These are phyloP conservation scores for Cephus spinipes DNA, from an alignment of 2,888 invertebrate species.

Conservation along the genomic window DNA sequence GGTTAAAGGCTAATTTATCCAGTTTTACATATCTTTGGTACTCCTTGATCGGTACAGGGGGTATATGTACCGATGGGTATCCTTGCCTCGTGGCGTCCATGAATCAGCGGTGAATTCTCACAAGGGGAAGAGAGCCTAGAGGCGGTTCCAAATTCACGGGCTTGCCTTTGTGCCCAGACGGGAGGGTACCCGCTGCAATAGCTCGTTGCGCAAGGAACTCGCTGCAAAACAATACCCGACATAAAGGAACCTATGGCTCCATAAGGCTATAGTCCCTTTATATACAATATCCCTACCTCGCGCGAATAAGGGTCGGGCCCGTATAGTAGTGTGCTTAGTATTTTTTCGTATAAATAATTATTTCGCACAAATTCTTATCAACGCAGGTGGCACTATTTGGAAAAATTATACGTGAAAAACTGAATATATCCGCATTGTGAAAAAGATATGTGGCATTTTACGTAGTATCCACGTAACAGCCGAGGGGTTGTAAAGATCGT, in stretches of 20 bases:
- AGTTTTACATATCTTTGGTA: neutral
- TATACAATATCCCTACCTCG: neutral
- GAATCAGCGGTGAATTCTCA: neutral
- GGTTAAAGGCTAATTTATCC: neutral
- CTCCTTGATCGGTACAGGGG: neutral
- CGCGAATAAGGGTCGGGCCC: neutral
- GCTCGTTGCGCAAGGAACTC: neutral
- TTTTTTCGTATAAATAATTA: neutral
- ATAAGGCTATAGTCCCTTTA: neutral
- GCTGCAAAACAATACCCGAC: neutral
- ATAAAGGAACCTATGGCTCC: neutral
- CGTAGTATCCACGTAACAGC: neutral
- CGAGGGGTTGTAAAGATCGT: neutral
- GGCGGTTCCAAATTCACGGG: constrained; percentile 3
- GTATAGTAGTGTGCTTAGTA: neutral
- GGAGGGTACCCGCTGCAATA: neutral
- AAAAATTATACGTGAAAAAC: neutral
- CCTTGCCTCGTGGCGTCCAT: neutral
- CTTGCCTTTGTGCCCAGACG: neutral
- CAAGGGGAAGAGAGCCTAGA: neutral
- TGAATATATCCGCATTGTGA: neutral
- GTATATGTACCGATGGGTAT: neutral
- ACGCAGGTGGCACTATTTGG: too few relatives aligned
- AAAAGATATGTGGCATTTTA: too few relatives aligned
- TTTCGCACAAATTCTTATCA: neutral